These are phyloP conservation scores for Ophthalmolycus amberensis DNA, from an alignment of 2,113 vertebrate species.

Conservation along the genomic window DNA sequence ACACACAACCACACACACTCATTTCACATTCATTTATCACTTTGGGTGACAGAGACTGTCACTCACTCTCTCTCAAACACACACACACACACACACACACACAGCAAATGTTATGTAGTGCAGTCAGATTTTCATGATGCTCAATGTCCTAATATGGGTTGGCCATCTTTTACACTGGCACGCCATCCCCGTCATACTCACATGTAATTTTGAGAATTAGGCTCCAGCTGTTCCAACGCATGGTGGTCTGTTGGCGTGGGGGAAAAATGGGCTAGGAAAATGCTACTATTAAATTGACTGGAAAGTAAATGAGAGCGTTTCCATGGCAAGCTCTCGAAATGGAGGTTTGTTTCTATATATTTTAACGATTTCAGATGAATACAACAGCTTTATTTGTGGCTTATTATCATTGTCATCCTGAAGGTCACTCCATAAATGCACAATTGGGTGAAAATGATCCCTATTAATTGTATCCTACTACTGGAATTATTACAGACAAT, in stretches of 20 bases:
- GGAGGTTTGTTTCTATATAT: not conserved
- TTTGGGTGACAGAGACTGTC: not conserved
- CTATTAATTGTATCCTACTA: not conserved
- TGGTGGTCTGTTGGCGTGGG: not conserved
- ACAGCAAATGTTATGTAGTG: not conserved
- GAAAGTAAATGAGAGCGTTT: constrained; percentile 9
- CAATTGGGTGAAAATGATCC: not conserved
- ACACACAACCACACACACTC: not conserved
- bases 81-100: not conserved
- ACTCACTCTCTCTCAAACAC: not conserved
- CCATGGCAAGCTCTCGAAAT: not conserved
- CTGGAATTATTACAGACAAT: not conserved
- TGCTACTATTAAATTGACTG: constrained; percentile 39
- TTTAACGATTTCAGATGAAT: not conserved
- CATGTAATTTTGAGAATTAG: constrained; percentile 7
- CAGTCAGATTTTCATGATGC: constrained; percentile 23
- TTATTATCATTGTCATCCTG: not conserved
- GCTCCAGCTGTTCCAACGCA: constrained; percentile 12
- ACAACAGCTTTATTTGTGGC: constrained; percentile 4
- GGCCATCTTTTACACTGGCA: constrained; percentile 1
- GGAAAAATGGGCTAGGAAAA: not conserved
- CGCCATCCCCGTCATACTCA: not conserved
- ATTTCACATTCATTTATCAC: not conserved
- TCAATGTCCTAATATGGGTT: not conserved
- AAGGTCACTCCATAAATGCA: not conserved